Evolutionary conservation across 2,797 vertebrate genomes (phyloP).

Genomic region (Onychomys torridus): DNA sequence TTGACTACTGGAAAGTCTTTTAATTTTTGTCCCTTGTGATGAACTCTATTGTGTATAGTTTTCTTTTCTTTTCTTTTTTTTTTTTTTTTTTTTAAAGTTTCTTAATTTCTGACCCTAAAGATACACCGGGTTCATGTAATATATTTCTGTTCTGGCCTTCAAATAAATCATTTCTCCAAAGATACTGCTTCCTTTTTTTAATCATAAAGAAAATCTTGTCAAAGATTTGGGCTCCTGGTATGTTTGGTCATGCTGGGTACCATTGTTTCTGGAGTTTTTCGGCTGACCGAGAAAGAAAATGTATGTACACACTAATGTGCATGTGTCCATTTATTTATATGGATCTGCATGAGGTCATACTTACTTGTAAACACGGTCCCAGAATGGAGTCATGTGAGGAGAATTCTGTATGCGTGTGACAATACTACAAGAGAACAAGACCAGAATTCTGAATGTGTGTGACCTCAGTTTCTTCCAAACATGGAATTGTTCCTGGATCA

Average conservation of each 20-base stretch:
- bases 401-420: background rate
- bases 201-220: constrained; percentile 25
- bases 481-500: rapidly evolving
- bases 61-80: no score
- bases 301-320: background rate
- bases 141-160: background rate
- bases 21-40: background rate
- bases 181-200: background rate
- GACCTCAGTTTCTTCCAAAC: background rate
- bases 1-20: constrained; percentile 8
- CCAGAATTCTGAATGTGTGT: background rate
- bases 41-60: background rate
- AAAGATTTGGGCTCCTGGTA: background rate
- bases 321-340: background rate
- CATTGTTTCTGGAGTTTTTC: background rate
- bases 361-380: background rate
- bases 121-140: background rate
- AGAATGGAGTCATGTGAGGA: background rate
- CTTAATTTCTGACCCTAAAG: background rate
- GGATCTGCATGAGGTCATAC: background rate
- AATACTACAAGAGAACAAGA: background rate
- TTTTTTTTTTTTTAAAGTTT: background rate
- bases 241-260: background rate
- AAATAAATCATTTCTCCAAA: constrained; percentile 37
- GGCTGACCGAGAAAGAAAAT: background rate